Base-by-base conservation (phyloP, 2,797 vertebrate genomes). In the Decapterus maruadsi region DNA sequence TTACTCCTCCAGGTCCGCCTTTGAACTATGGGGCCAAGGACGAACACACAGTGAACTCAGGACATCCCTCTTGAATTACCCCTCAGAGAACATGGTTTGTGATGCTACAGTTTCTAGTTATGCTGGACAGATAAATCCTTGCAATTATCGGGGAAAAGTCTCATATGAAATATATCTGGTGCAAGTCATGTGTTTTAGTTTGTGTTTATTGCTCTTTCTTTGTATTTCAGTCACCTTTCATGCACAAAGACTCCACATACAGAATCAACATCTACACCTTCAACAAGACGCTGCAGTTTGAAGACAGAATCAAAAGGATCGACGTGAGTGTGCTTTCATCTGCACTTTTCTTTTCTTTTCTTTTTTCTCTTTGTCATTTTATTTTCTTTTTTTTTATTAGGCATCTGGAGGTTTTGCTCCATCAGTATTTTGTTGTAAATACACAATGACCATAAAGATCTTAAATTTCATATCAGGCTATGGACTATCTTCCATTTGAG, bases 11-110 rank as follows among this genome's bases (percentile, higher is more conserved):
- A 99, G 98, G 92, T 99, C 97, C 80, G 84, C 97, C 65, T 99
- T 99, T 97, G 98, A 99, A 73, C 93, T 99, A 0, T 99, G 98
- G 98, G 98, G 98, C 76, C 95, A 97, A 68, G 98, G 98, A 81
- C 91, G 69, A 75, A 97, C 96, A 69, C 86, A 90, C 0, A 89
- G 90, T 40, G 97, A 99, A 50, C 95, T 99, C 70, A 95, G 93
- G 90, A 87, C 87, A 26, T 98, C 98, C 73, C 87, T 99, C 75
- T 92, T 95, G 92, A 95, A 56, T 48, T 98, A 96, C 77, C 96
- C 98, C 17, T 1, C 67, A 83, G 96, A 98, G 56, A 95, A 92
- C 64, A 99, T 98, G 97, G 98, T 99, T 87, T 45, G 94, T 90
- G 40, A 72, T 42, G 31, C 40, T 34, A 1, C 4, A 2, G 12